These are phyloP conservation scores for Anhinga anhinga DNA, from an alignment of 2,113 vertebrate species.

Conservation along the genomic window DNA sequence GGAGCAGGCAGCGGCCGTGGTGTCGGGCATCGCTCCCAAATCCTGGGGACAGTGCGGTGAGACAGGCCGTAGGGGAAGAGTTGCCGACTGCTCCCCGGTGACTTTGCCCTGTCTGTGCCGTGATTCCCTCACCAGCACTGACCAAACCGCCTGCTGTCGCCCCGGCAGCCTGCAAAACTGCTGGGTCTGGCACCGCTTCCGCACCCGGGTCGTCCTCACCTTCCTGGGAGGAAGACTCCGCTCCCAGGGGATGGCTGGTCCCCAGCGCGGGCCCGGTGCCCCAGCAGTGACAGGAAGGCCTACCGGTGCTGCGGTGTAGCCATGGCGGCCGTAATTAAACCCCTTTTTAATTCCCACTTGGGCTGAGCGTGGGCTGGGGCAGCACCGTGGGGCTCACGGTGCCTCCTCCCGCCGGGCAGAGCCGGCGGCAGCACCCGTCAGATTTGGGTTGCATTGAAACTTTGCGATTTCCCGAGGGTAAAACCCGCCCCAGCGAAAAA, in stretches of 20 bases:
- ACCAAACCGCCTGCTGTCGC: not conserved
- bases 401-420: not conserved
- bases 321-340: not conserved
- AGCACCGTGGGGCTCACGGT: fast-evolving
- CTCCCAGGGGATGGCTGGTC: not conserved
- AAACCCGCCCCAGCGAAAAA: not conserved
- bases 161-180: too few species aligned
- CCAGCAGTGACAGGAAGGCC: not conserved
- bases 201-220: fast-evolving
- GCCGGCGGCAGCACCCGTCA: not conserved
- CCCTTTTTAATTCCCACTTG: not conserved
- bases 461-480: not conserved
- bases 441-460: not conserved
- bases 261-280: not conserved
- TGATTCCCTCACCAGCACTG: not conserved
- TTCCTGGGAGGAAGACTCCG: not conserved
- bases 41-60: not conserved
- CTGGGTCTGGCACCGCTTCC: not conserved
- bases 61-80: not conserved
- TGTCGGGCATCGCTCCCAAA: too few species aligned
- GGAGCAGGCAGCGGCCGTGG: not conserved
- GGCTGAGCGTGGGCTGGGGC: not conserved
- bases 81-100: not conserved
- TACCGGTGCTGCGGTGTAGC: not conserved
- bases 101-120: not conserved